Percentiles rank a stretch among this genome's conserved stretches.
These are phyloP conservation scores for Syngnathus typhle DNA, from an alignment of 2,113 vertebrate genomes.

Conservation along the genomic window DNA sequence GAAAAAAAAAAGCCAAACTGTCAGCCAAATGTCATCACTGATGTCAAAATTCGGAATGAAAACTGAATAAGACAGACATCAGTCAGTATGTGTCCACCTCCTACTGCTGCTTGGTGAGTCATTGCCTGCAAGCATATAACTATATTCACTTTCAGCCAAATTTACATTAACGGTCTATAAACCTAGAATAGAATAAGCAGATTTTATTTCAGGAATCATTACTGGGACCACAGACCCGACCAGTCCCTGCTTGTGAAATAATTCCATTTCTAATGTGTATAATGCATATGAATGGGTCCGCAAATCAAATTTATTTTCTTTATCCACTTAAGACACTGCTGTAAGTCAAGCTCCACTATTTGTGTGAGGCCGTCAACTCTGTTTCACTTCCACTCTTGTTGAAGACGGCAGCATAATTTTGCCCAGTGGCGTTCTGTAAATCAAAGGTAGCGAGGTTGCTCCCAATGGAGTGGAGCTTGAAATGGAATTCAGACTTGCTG, in stretches of 20 bases:
- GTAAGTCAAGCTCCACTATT: background rate
- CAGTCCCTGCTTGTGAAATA: background rate
- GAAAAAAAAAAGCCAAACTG: background rate
- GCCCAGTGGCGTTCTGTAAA: background rate
- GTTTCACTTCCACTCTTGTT: background rate
- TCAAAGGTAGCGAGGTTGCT: background rate
- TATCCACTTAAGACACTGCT: background rate
- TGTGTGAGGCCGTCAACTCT: constrained; percentile 1
- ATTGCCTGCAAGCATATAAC: background rate
- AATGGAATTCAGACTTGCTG: background rate
- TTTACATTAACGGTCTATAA: background rate
- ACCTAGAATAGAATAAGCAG: background rate
- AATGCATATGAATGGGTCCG: background rate
- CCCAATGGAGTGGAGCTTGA: background rate
- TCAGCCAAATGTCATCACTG: background rate
- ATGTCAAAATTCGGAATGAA: background rate
- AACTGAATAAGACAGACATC: background rate
- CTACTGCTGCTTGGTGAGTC: background rate
- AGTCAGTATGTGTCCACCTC: background rate
- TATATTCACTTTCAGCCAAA: background rate
- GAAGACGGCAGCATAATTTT: constrained; percentile 2
- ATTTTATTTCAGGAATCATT: background rate
- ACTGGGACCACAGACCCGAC: background rate
- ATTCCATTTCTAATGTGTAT: background rate
- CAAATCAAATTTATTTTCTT: background rate